Evolutionary conservation across 2,113 vertebrate species (phyloP), one percentile per base, ranked within the genome.

Genomic region (Speoplatyrhinus poulsoni): DNA sequence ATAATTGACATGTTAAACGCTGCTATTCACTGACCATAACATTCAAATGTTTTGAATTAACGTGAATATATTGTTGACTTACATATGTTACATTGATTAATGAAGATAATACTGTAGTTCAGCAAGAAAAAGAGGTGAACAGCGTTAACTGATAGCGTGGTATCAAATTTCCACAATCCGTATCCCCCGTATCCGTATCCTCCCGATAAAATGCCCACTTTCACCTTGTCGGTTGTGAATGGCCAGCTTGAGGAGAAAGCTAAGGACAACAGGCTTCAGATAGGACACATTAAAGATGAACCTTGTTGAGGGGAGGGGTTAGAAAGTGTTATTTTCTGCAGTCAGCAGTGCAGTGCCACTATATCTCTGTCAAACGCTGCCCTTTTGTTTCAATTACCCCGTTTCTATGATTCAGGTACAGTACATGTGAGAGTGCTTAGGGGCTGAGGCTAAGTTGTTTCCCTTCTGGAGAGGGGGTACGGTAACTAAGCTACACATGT

Each of bases 341-440:
- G 83, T 77, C 85, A 71, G 79, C 85, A 71, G 79, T 77, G 85
- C 73, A 13, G 83, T 81, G 60, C 69, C 77, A 88, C 87, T 88
- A 82, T 69, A 85, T 92, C 90, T 90, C 83, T 89, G 90, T 89
- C 87, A 89, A 76, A 82, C 80, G 75, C 80, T 90, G 88, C 82
- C 89, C 90, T 91, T 92, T 93, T 82, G 78, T 86, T 88, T 90
- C 85, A 91, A 80, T 91, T 90, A 88, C 81, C 73, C 81, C 72
- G 81, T 88, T 90, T 84, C 82, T 85, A 70, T 89, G 86, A 85
- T 88, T 77, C 83, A 87, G 84, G 80, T 66, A 68, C 69, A 70
- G 80, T 66, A 68, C 69, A 70, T 82, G 80, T 76, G 79, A 70
- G 73, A 85, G 71, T 6, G 65, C 77, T 83, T 76, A 82, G 69